Percentiles rank a stretch among this genome's conserved stretches.
Evolutionary conservation across 2,113 vertebrate genomes (phyloP).

Genomic region (Loxodonta africana): DNA sequence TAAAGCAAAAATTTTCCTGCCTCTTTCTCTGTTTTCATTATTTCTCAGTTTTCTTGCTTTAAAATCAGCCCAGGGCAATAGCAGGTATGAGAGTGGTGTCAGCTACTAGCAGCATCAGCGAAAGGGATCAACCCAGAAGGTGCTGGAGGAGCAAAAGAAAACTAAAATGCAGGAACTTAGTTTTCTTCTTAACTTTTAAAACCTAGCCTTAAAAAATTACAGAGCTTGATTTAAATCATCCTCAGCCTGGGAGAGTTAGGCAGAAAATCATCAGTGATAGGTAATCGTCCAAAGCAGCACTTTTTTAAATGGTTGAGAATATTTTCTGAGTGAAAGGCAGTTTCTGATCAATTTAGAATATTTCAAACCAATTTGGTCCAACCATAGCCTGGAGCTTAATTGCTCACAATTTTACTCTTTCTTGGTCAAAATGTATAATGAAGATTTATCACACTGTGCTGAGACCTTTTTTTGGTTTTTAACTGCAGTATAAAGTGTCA

Average conservation of each 20-base stretch:
- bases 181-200: conserved; percentile 37
- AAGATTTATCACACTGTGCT: conserved; percentile 37
- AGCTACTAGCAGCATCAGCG: background rate
- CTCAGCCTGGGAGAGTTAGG: background rate
- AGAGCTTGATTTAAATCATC: conserved; percentile 50
- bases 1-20: background rate
- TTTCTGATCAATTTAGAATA: conserved; percentile 33
- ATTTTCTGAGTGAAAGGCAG: conserved; percentile 22
- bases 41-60: conserved; percentile 12
- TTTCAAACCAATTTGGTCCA: conserved; percentile 48
- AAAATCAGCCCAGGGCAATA: background rate
- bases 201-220: conserved; percentile 6
- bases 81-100: background rate
- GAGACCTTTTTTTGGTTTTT: background rate
- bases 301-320: background rate
- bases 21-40: background rate
- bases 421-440: conserved; percentile 45
- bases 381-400: conserved; percentile 7
- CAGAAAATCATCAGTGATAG: background rate
- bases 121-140: background rate
- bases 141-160: background rate
- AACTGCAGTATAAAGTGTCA: background rate
- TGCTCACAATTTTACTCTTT: conserved; percentile 43
- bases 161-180: background rate
- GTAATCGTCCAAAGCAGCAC: conserved; percentile 45